phyloP scores from a whole-genome alignment of 2,888 invertebrate genomes.

The Flexamia atlantica region DNA sequence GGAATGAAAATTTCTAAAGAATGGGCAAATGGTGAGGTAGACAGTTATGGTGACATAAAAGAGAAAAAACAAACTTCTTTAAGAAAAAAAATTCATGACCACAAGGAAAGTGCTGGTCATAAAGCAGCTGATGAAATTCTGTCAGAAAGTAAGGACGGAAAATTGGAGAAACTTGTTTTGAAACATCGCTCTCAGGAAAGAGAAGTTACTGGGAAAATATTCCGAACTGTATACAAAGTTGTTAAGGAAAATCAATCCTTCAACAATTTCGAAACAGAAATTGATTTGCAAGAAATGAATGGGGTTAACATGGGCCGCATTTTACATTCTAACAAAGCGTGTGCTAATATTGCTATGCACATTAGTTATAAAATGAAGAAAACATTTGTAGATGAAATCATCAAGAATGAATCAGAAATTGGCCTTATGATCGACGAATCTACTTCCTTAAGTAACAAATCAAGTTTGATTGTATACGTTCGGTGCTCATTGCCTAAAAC shows the following conservation, averaged over 20 bases:
- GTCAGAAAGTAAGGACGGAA: conserved; percentile 28
- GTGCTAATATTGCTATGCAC: conserved; percentile 62
- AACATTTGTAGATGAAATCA: conserved; percentile 33
- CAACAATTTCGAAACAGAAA: conserved; percentile 64
- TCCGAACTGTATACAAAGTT: conserved; percentile 15
- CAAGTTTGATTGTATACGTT: conserved; percentile 50
- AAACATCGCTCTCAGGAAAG: conserved; percentile 50
- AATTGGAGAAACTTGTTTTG: conserved; percentile 45
- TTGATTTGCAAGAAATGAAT: conserved; percentile 62
- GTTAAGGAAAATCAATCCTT: conserved; percentile 51
- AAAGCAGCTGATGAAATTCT: conserved; percentile 48
- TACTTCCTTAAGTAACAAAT: conserved; percentile 48
- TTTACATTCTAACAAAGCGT: conserved; percentile 55
- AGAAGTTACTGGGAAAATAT: conserved; percentile 38
- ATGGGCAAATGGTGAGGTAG: conserved; percentile 47
- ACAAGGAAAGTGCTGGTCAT: conserved; percentile 38
- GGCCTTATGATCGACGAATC: conserved; percentile 48
- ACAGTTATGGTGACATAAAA: conserved; percentile 42
- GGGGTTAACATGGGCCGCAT: conserved; percentile 64
- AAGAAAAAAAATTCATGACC: conserved; percentile 33
- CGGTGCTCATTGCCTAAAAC: conserved; percentile 52
- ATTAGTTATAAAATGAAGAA: conserved; percentile 64
- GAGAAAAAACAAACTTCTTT: conserved; percentile 49
- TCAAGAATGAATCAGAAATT: conserved; percentile 24
- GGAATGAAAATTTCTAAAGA: conserved; percentile 46